phyloP scores from a whole-genome alignment of 2,113 vertebrate species.

The Nerophis ophidion region DNA sequence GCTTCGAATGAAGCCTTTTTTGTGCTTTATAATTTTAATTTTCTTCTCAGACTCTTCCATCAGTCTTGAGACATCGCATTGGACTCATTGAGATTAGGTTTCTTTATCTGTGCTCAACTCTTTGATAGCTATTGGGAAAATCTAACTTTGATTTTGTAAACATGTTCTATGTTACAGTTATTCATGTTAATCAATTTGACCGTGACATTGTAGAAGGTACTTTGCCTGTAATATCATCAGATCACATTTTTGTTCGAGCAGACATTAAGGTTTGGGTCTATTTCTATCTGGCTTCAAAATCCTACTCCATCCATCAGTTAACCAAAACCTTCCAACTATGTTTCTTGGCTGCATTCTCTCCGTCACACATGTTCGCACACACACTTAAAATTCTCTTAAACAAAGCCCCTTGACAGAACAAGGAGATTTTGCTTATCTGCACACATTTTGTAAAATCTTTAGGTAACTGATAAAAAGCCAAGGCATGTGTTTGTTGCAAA shows the following conservation, averaged over 20 bases:
- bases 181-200: slow-evolving; percentile 48
- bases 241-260: slow-evolving; percentile 5
- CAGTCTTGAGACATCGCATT: background rate
- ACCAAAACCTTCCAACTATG: slow-evolving; percentile 4
- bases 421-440: background rate
- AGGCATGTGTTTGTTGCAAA: too few species aligned
- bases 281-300: slow-evolving; percentile 17
- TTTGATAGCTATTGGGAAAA: slow-evolving; percentile 11
- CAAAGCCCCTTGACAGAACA: background rate
- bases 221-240: slow-evolving; percentile 33
- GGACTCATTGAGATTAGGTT: background rate
- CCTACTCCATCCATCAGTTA: slow-evolving; percentile 11
- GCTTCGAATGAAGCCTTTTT: slow-evolving; percentile 1
- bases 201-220: slow-evolving; percentile 39
- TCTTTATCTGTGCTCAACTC: slow-evolving; percentile 4
- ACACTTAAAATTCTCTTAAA: background rate
- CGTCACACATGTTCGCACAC: background rate
- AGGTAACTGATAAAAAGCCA: background rate
- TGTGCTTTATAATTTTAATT: slow-evolving; percentile 7
- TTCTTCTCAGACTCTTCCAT: background rate
- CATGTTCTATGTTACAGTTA: slow-evolving; percentile 32
- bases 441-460: background rate
- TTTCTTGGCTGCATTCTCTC: background rate
- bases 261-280: slow-evolving; percentile 16
- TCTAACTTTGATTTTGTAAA: slow-evolving; percentile 39